These are phyloP conservation scores for Callipepla squamata DNA, from an alignment of 2,113 vertebrate species.

Conservation along the genomic window DNA sequence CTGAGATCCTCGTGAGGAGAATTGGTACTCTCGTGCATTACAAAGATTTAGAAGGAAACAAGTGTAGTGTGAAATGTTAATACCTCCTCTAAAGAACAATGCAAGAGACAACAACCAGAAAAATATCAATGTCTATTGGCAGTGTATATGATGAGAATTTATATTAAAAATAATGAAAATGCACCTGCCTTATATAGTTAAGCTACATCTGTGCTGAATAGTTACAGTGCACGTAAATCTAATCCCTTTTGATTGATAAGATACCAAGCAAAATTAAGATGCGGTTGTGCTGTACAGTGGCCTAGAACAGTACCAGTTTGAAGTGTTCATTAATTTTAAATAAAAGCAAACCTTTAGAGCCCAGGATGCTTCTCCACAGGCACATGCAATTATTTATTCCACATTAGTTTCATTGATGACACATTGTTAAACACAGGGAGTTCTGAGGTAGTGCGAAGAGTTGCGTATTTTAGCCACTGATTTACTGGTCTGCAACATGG, in stretches of 20 bases:
- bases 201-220: background rate
- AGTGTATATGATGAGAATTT: background rate
- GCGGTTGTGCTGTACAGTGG: background rate
- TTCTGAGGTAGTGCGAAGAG: slow-evolving; percentile 57
- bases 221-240: slow-evolving; percentile 43
- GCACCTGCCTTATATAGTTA: background rate
- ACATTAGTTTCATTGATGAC: slow-evolving; percentile 5
- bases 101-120: background rate
- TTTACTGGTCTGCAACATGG: slow-evolving; percentile 55
- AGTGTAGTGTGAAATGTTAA: background rate
- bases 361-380: background rate
- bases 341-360: slow-evolving; percentile 5
- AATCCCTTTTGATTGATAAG: slow-evolving; percentile 54
- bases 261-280: slow-evolving; percentile 50
- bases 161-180: background rate
- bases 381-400: background rate
- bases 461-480: slow-evolving; percentile 53
- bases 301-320: background rate
- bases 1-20: background rate
- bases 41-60: background rate
- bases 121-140: background rate
- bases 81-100: background rate
- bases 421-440: slow-evolving; percentile 60
- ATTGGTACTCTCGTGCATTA: background rate
- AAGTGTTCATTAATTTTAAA: slow-evolving; percentile 35